Conservation (phyloP, 1,140 invertebrate genomes). For the Rhizoglyphus robini region DNA sequence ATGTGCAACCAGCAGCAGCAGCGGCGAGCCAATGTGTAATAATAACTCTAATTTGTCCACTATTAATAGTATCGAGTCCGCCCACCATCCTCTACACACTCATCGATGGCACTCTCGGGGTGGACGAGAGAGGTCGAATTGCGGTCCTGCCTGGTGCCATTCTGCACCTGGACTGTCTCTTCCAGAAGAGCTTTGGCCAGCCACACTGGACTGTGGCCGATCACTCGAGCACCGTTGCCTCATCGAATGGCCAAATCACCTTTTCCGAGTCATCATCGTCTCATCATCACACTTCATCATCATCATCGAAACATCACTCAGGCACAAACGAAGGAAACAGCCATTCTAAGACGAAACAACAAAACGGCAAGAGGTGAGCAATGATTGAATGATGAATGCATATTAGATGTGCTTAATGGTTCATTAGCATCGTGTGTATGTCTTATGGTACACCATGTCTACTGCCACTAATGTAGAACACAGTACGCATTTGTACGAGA, state of each 20-base stretch:
- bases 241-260: not conserved
- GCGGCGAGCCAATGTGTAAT: no score
- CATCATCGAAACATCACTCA: not conserved
- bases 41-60: slow-evolving; percentile 6
- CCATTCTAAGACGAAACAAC: no score
- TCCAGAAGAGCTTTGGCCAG: slow-evolving; percentile 52
- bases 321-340: no score
- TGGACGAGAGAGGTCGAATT: slow-evolving; percentile 36
- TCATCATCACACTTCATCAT: not conserved
- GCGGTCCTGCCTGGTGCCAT: slow-evolving; percentile 66
- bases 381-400: no score
- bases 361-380: no score
- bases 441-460: no score
- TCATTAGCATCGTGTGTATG: no score
- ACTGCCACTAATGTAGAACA: no score
- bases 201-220: slow-evolving; percentile 71
- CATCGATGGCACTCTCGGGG: slow-evolving; percentile 43
- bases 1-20: not conserved
- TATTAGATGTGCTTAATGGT: no score
- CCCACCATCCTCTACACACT: slow-evolving; percentile 58
- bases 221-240: no score
- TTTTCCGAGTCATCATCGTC: not conserved
- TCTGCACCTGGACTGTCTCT: slow-evolving; percentile 66
- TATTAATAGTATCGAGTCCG: slow-evolving; percentile 47
- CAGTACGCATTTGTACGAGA: no score